Conservation (phyloP, 2,888 invertebrate genomes). For the Scaeva pyrastri region DNA sequence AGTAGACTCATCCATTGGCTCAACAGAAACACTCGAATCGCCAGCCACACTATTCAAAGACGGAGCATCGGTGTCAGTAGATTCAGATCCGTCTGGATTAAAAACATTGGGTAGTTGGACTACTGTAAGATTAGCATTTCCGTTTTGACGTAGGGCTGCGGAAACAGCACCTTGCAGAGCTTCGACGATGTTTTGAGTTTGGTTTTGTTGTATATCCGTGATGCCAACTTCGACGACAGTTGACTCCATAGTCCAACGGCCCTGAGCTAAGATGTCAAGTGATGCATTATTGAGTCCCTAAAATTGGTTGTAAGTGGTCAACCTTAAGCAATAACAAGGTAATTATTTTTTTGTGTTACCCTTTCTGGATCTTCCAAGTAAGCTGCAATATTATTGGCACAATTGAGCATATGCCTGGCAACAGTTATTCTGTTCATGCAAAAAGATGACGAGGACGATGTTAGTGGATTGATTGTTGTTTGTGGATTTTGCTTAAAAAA, state of each 20-base stretch:
- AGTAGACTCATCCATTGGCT: slow-evolving; percentile 60
- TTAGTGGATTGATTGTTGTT: slow-evolving; percentile 81
- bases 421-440: slow-evolving; percentile 84
- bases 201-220: slow-evolving; percentile 83
- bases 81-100: slow-evolving; percentile 78
- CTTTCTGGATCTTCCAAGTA: slow-evolving; percentile 83
- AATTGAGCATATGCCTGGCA: slow-evolving; percentile 83
- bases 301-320: not conserved
- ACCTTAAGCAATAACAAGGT: not conserved
- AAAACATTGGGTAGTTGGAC: slow-evolving; percentile 82
- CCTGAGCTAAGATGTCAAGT: slow-evolving; percentile 83
- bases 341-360: slow-evolving; percentile 68
- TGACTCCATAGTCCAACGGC: slow-evolving; percentile 84
- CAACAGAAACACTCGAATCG: slow-evolving; percentile 51
- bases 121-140: slow-evolving; percentile 82
- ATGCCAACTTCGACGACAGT: slow-evolving; percentile 84
- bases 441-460: slow-evolving; percentile 82
- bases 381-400: slow-evolving; percentile 83
- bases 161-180: slow-evolving; percentile 83
- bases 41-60: slow-evolving; percentile 45
- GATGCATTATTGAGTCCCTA: slow-evolving; percentile 83
- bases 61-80: slow-evolving; percentile 56
- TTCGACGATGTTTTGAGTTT: slow-evolving; percentile 82
- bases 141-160: slow-evolving; percentile 82
- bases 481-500: slow-evolving; percentile 78